These are phyloP conservation scores for Diloba caeruleocephala DNA, from an alignment of 2,888 invertebrate species.

Conservation along the genomic window DNA sequence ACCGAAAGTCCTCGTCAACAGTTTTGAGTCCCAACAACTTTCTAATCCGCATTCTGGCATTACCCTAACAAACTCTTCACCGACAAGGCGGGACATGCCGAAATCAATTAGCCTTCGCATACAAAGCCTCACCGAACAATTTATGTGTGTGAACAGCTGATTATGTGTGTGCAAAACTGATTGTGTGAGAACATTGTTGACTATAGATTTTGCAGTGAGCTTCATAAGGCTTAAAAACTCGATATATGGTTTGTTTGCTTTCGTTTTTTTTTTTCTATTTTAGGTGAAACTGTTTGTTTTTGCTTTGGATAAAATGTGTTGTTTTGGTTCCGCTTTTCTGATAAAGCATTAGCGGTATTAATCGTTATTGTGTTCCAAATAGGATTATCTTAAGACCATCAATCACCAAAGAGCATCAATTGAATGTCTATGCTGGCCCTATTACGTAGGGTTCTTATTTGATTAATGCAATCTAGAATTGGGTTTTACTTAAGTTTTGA, in stretches of 20 bases:
- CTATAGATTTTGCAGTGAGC: conserved; percentile 55
- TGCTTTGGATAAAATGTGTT: conserved; percentile 2
- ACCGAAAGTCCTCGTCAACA: neutral
- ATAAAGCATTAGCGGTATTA: too few relatives aligned
- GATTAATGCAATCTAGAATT: too few relatives aligned
- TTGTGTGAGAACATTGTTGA: conserved; percentile 58
- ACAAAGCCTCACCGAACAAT: conserved; percentile 68
- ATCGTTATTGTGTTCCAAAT: too few relatives aligned
- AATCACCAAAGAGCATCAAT: too few relatives aligned
- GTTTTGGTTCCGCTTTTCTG: neutral
- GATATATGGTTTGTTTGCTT: conserved; percentile 33
- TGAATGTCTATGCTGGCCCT: too few relatives aligned
- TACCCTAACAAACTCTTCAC: conserved; percentile 50
- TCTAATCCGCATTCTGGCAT: conserved; percentile 20
- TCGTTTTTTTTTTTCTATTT: conserved; percentile 28
- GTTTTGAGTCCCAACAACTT: conserved; percentile 21
- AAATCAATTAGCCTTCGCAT: conserved; percentile 81
- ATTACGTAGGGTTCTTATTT: too few relatives aligned
- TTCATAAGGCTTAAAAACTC: conserved; percentile 54
- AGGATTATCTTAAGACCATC: too few relatives aligned
- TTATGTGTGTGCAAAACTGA: conserved; percentile 63
- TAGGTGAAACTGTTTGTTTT: conserved; percentile 20
- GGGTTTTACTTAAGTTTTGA: too few relatives aligned
- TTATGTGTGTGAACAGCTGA: conserved; percentile 68
- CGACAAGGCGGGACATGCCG: conserved; percentile 61